Evolutionary conservation across 2,113 vertebrate genomes (phyloP), one percentile per base, ranked within the genome.

Genomic region (Gnathonemus echidnorhynchus): DNA sequence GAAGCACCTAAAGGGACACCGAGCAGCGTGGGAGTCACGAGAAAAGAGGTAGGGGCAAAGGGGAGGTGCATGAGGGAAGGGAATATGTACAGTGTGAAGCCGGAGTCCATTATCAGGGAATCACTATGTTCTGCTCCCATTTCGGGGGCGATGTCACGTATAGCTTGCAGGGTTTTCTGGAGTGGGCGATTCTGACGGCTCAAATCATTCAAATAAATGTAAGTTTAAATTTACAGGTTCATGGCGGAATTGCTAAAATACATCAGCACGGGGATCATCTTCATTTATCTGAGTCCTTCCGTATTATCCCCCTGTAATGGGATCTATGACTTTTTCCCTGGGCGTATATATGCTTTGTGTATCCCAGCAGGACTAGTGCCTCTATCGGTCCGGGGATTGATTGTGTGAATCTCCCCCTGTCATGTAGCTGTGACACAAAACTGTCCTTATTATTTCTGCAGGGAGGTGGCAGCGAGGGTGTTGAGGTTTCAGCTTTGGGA

Each of bases 1-100:
- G 88, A 98, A 99, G 96, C 98, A 99, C 95, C 98, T 98, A 95
- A 53, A 89, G 42, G 39, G 39, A 24, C 46, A 8, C 83, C 5
- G 8, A 19, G 3, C 83, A 1, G 3, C 15, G 42, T 48, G 21
- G 39, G 50, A 21, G 17, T 1, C 17, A 17, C 17, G 4, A 42
- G 17, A 6, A 19, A 19, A 6, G 48, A 87, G 85, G 24, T 24
- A 13, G n/a, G 85, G 52, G 86, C 49, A 9, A 80, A 10, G 58
- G 86, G 86, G 62, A 88, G 19, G 45, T 49, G 46, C 27, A 6
- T 21, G 74, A 80, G 6, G 74, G 13, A 77, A 9, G 27, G 31
- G n/a, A 89, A 52, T 52, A 48, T 46, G 10, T 31, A 21, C 62
- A 77, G 46, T 50, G 24, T 77, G n/a, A 42, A 31, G 56, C 45